Evolutionary conservation across 1,140 invertebrate species (phyloP), one percentile per base, ranked within the genome.

Genomic region (Hesperophylax magnus): DNA sequence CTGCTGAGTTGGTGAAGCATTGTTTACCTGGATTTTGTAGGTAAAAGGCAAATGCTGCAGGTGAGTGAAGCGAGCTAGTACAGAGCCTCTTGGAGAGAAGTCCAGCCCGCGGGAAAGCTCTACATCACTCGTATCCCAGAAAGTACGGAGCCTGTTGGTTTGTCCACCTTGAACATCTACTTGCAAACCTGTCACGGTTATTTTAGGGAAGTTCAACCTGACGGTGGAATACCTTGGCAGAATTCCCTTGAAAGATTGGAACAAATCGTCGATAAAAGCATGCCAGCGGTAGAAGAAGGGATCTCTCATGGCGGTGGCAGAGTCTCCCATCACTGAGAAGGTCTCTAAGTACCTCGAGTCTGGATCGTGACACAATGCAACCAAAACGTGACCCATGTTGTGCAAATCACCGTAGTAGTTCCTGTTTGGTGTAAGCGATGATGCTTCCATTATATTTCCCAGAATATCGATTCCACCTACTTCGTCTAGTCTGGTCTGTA

Each of bases 281-380:
- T 97, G 96, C 94, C 93, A 96, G 85, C 94, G 93, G 87, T 96
- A 97, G 88, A 97, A 97, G 7, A 95, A 87, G 0, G 96, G 96
- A 88, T 97, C 96, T n/a, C 96, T 91, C 94, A 95, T 94, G 3
- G 94, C 93, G 14, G 94, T 95, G 0, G 93, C 91, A 0, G 92
- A 88, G 84, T 95, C 94, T 18, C 92, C 93, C 91, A 95, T 93
- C 0, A 93, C 90, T 56, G 90, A 86, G 77, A 92, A 92, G 3
- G 86, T 86, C 88, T 93, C 92, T 31, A 80, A 63, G 47, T 77
- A 84, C 65, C 77, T 77, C 17, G 67, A 89, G 85, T 95, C 93
- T 0, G 94, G 94, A 88, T 96, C 95, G 82, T 96, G 94, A 53
- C 91, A 89, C 82, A 91, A 94, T 1, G 93, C 92, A 78, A 96